A percentile compares a stretch with the other conserved stretches of the same genome.
phyloP scores from a whole-genome alignment of 2,888 invertebrate genomes.

The Phasia obesa region DNA sequence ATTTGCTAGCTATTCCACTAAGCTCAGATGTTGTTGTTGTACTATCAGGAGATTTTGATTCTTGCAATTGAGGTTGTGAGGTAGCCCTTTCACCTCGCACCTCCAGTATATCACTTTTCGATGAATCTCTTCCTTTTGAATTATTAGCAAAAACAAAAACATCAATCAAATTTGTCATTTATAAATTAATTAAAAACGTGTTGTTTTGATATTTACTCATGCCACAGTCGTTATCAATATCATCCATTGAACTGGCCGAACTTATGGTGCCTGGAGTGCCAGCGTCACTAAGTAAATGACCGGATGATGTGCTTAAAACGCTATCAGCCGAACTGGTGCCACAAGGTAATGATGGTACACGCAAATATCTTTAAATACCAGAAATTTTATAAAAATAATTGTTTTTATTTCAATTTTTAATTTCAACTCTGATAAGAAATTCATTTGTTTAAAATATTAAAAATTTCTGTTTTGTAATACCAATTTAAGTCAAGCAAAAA shows the following conservation, averaged over 20 bases:
- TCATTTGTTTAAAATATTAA: background rate
- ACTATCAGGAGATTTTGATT: conserved; percentile 72
- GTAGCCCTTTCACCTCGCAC: conserved; percentile 37
- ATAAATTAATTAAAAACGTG: conserved; percentile 7
- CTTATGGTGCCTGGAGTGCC: conserved; percentile 87
- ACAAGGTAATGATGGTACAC: conserved; percentile 83
- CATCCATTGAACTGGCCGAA: conserved; percentile 89
- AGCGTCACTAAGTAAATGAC: conserved; percentile 83
- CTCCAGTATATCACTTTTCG: conserved; percentile 78
- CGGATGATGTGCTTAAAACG: conserved; percentile 82
- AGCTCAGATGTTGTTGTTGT: conserved; percentile 27
- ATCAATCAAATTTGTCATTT: background rate
- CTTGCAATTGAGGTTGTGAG: conserved; percentile 48
- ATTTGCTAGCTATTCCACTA: conserved; percentile 72
- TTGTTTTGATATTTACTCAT: conserved; percentile 64
- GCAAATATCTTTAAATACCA: conserved; percentile 82
- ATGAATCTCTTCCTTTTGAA: conserved; percentile 79
- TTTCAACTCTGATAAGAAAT: background rate
- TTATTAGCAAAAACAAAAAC: background rate
- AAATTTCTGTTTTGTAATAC: background rate
- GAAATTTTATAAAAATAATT: too few relatives aligned
- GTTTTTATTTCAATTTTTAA: background rate
- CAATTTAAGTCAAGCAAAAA: background rate
- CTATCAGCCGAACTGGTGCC: conserved; percentile 84
- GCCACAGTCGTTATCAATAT: conserved; percentile 80